Conservation (phyloP, 2,113 vertebrate genomes). For the Pica pica region DNA sequence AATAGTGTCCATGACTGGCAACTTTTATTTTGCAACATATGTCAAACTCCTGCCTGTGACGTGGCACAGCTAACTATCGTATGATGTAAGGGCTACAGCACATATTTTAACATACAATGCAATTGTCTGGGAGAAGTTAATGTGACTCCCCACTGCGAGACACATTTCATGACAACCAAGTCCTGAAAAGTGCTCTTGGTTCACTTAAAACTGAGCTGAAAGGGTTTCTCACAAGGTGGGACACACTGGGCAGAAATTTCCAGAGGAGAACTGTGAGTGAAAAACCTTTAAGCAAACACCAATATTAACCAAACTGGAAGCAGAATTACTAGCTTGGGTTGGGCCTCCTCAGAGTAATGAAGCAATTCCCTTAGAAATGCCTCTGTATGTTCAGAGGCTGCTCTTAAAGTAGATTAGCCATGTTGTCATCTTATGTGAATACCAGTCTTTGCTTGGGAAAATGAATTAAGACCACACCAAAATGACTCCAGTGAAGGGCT, state of each 20-base stretch:
- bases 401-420: background rate
- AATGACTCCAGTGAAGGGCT: background rate
- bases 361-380: slow-evolving; percentile 38
- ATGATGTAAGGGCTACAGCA: slow-evolving; percentile 22
- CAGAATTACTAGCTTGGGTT: slow-evolving; percentile 20
- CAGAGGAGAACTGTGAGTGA: slow-evolving; percentile 11
- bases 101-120: slow-evolving; percentile 29
- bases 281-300: slow-evolving; percentile 11
- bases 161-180: background rate
- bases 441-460: background rate
- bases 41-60: slow-evolving; percentile 37
- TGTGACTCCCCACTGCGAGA: background rate
- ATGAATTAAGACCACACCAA: slow-evolving; percentile 43
- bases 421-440: slow-evolving; percentile 25
- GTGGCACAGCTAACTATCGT: slow-evolving; percentile 7
- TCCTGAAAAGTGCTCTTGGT: background rate
- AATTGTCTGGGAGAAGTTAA: slow-evolving; percentile 45
- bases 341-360: slow-evolving; percentile 20
- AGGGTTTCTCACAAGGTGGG: background rate
- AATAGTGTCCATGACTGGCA: slow-evolving; percentile 51
- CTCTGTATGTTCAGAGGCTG: slow-evolving; percentile 10
- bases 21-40: slow-evolving; percentile 48
- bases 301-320: slow-evolving; percentile 8
- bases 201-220: background rate
- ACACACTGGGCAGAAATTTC: background rate